Evolutionary conservation across 2,888 invertebrate species (phyloP).

Genomic region (Baccha elongata): DNA sequence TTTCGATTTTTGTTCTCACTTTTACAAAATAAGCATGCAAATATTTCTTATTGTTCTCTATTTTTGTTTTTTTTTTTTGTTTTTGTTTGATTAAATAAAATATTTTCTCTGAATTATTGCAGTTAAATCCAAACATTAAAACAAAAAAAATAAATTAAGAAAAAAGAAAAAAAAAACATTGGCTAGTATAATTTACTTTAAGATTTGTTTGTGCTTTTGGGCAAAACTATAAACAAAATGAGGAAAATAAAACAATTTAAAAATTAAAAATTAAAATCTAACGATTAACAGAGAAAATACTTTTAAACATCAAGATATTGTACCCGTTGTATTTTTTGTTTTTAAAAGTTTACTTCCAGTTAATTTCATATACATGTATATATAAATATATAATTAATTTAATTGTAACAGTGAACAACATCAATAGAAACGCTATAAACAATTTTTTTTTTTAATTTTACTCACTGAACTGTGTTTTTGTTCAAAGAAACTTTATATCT

Average conservation of each 20-base stretch:
- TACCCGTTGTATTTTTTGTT: conserved; percentile 29
- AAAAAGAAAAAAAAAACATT: conserved; percentile 27
- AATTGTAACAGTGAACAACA: conserved; percentile 65
- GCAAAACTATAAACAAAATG: conserved; percentile 33
- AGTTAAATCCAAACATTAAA: conserved; percentile 65
- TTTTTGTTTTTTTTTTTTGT: conserved; percentile 38
- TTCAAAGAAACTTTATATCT: conserved; percentile 51
- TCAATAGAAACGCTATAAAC: conserved; percentile 69
- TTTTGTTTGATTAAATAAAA: conserved; percentile 53
- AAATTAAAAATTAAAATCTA: not conserved
- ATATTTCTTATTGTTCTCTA: conserved; percentile 50
- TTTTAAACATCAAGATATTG: conserved; percentile 44
- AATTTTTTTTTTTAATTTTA: conserved; percentile 39
- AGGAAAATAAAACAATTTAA: conserved; percentile 12
- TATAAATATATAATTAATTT: conserved; percentile 39
- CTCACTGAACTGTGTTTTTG: conserved; percentile 31
- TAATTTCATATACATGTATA: conserved; percentile 25
- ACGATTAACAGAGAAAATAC: conserved; percentile 60
- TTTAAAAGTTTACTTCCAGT: conserved; percentile 49
- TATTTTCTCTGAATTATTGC: conserved; percentile 71
- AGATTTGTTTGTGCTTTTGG: conserved; percentile 57
- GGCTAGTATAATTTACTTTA: conserved; percentile 58
- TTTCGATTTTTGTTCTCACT: conserved; percentile 58
- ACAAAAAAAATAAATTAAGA: conserved; percentile 54
- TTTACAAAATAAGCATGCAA: conserved; percentile 69